A percentile compares a stretch with the other conserved stretches of the same genome.
phyloP scores from a whole-genome alignment of 2,113 vertebrate species.

The Tragulus kanchil region DNA sequence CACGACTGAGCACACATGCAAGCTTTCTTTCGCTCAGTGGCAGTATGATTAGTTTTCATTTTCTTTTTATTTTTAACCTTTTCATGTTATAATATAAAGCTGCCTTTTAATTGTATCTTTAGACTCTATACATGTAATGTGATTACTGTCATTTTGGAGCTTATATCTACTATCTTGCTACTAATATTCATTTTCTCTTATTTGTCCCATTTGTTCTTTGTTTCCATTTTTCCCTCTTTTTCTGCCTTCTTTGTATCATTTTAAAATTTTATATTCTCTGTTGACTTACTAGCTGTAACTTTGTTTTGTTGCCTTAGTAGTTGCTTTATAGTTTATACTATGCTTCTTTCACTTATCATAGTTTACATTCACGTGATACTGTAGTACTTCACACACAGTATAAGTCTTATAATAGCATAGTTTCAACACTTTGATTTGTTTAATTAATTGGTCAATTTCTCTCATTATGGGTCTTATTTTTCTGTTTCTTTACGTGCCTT shows the following conservation, averaged over 20 bases:
- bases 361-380: neutral
- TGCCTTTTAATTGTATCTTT: neutral
- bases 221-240: neutral
- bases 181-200: neutral
- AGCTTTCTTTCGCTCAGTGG: neutral
- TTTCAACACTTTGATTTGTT: neutral
- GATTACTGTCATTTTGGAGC: neutral
- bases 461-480: neutral
- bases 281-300: constrained; percentile 15
- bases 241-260: neutral
- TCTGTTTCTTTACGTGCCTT: neutral
- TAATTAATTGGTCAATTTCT: neutral
- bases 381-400: neutral
- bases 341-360: neutral
- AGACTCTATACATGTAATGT: constrained; percentile 13
- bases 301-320: neutral
- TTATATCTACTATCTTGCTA: neutral
- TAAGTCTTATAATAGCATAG: neutral
- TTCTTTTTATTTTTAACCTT: constrained; percentile 27
- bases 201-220: neutral
- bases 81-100: neutral
- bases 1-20: neutral
- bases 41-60: neutral
- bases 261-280: neutral
- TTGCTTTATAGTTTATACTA: neutral